These are phyloP conservation scores for Parapsyche elsis DNA, from an alignment of 1,140 invertebrate genomes.

Conservation along the genomic window DNA sequence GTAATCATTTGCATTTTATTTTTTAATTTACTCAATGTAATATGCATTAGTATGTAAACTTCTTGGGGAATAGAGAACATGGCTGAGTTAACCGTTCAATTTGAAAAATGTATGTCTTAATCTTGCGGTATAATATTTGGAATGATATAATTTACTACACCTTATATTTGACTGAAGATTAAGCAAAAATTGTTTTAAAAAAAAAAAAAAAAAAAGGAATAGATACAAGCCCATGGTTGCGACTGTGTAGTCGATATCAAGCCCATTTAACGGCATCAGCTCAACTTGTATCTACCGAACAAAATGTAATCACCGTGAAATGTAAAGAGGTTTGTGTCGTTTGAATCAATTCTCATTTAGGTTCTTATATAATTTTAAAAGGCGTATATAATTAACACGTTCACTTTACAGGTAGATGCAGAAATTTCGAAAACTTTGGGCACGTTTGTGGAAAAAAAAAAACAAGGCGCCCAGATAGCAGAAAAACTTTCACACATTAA, in stretches of 20 bases:
- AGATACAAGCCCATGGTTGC: conserved; percentile 72
- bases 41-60: too few species aligned
- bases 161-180: conserved; percentile 57
- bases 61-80: too few species aligned
- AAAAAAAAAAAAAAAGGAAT: conserved; percentile 58
- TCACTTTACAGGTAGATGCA: conserved; percentile 73
- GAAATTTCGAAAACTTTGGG: conserved; percentile 78
- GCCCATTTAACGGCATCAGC: conserved; percentile 79
- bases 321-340: conserved; percentile 76
- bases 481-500: conserved; percentile 86
- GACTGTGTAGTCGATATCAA: conserved; percentile 78
- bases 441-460: conserved; percentile 81
- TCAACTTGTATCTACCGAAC: conserved; percentile 77
- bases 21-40: too few species aligned
- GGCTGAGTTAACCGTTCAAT: too few species aligned
- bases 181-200: conserved; percentile 7
- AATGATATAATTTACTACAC: conserved; percentile 58
- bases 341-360: not conserved
- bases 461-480: conserved; percentile 83
- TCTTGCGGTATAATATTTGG: too few species aligned
- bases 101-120: too few species aligned
- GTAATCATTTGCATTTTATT: too few species aligned
- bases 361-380: not conserved
- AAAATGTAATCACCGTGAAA: conserved; percentile 75
- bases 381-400: too few species aligned